These are phyloP conservation scores for Clarias laeviceps DNA, from an alignment of 2,797 vertebrate genomes.

Conservation along the genomic window DNA sequence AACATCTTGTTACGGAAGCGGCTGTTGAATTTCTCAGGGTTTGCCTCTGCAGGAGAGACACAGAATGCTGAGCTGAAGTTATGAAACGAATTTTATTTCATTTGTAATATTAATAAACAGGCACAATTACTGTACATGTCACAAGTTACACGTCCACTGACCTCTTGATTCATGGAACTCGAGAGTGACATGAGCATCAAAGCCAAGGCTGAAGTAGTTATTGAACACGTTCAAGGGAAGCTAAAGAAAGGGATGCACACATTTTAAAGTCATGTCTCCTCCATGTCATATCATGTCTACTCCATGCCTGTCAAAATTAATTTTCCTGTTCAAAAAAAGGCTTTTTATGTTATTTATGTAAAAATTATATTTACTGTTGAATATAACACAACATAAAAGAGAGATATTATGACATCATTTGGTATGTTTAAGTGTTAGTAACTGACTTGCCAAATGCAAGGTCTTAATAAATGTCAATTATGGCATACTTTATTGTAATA, in stretches of 20 bases:
- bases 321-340: background rate
- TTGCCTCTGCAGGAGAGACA: conserved; percentile 84
- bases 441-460: background rate
- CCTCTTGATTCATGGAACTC: conserved; percentile 99
- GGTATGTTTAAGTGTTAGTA: background rate
- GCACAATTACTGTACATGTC: no score
- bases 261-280: background rate
- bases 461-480: background rate
- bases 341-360: background rate
- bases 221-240: conserved; percentile 97
- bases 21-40: conserved; percentile 99
- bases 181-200: conserved; percentile 96
- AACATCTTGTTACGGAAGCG: conserved; percentile 99
- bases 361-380: background rate
- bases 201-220: conserved; percentile 99
- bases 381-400: background rate
- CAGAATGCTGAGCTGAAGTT: conserved; percentile 31
- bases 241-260: conserved; percentile 64
- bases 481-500: background rate
- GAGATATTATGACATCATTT: background rate
- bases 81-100: background rate
- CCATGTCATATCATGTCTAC: no score
- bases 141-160: conserved; percentile 57
- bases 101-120: background rate
- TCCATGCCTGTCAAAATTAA: background rate